Conservation (phyloP, 1,140 invertebrate genomes). For the Solenopsis invicta region DNA sequence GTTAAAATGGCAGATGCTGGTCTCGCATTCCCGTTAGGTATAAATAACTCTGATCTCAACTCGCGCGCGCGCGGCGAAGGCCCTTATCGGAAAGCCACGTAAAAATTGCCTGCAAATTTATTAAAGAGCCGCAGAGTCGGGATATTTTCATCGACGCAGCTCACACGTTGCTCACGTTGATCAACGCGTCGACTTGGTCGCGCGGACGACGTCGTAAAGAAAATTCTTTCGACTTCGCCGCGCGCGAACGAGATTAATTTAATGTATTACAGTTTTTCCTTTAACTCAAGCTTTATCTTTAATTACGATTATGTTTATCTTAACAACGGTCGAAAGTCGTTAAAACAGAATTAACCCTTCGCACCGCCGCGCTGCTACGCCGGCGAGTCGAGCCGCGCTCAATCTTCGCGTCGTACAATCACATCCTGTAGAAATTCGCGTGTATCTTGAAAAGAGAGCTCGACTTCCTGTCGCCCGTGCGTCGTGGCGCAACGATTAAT, state of each 20-base stretch:
- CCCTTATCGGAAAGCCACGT: slow-evolving; percentile 1
- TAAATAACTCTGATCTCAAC: slow-evolving; percentile 51
- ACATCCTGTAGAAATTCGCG: slow-evolving; percentile 50
- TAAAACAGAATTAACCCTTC: not conserved
- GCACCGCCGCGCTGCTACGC: too few relatives aligned
- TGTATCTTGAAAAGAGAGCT: slow-evolving; percentile 46
- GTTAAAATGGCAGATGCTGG: slow-evolving; percentile 44
- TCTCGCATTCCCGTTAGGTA: slow-evolving; percentile 25
- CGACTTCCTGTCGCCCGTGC: slow-evolving; percentile 37
- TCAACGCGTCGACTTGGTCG: not conserved
- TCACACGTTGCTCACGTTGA: not conserved
- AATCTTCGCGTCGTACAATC: slow-evolving; percentile 11
- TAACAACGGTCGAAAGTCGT: not conserved
- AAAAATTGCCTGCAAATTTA: slow-evolving; percentile 10
- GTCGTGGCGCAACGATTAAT: slow-evolving; percentile 52
- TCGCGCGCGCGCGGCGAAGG: not conserved
- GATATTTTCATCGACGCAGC: not conserved
- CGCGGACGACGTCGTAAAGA: not conserved
- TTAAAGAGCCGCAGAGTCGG: not conserved
- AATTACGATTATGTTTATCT: slow-evolving; percentile 17
- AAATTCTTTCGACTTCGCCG: not conserved
- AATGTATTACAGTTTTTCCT: not conserved
- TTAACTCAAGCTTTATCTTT: not conserved
- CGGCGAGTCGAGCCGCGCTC: not conserved
- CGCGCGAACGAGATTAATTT: not conserved